phyloP scores from a whole-genome alignment of 1,140 invertebrate species.

The Gryllus bimaculatus region DNA sequence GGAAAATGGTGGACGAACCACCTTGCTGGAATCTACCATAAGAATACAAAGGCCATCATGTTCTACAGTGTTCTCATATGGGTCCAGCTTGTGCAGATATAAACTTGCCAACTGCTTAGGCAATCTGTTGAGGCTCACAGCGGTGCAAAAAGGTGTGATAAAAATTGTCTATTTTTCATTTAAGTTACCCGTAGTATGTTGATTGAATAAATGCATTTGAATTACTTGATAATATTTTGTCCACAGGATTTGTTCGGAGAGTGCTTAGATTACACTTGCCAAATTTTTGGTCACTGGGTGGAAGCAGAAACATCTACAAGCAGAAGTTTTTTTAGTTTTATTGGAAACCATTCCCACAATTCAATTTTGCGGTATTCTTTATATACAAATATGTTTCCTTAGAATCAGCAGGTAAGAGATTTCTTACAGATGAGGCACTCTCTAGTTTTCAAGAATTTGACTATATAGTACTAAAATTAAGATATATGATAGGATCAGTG shows the following conservation, averaged over 20 bases:
- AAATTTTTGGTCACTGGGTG: constrained; percentile 41
- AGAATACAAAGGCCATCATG: constrained; percentile 49
- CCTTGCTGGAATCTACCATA: constrained; percentile 13
- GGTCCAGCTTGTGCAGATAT: constrained; percentile 57
- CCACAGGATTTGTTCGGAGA: constrained; percentile 50
- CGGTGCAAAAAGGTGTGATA: constrained; percentile 49
- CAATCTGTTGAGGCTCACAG: constrained; percentile 51
- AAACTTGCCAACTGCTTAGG: constrained; percentile 37
- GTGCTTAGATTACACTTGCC: constrained; percentile 48
- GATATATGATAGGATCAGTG: background rate
- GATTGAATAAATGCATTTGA: background rate
- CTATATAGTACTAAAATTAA: background rate
- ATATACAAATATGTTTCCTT: constrained; percentile 55
- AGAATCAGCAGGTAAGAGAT: constrained; percentile 48
- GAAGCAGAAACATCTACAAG: constrained; percentile 36
- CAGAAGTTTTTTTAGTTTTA: constrained; percentile 53
- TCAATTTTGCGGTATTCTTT: constrained; percentile 58
- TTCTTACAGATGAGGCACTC: background rate
- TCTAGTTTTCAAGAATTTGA: background rate
- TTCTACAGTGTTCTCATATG: constrained; percentile 64
- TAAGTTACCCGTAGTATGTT: background rate
- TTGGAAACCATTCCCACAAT: constrained; percentile 55
- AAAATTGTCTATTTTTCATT: constrained; percentile 22
- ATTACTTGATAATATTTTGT: constrained; percentile 4
- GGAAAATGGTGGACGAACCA: constrained; percentile 25